Evolutionary conservation across 1,140 invertebrate species (phyloP).

Genomic region (Aphelinus certus): DNA sequence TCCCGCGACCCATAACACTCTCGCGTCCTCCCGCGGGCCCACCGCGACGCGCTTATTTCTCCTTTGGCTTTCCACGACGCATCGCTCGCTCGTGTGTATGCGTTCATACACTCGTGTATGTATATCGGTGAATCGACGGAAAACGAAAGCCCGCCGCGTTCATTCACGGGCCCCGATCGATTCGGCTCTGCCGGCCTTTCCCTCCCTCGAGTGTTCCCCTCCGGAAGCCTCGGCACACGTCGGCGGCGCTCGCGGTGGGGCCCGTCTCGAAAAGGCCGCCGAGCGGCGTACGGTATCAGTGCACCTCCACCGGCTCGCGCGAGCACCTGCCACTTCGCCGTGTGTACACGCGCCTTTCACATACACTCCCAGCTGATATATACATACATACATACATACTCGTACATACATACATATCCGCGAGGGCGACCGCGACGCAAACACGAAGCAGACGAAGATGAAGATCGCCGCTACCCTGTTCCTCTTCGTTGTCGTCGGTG

Average conservation of each 20-base stretch:
- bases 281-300: slow-evolving; percentile 57
- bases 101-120: background rate
- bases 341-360: background rate
- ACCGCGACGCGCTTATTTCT: background rate
- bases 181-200: too few species aligned
- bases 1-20: background rate
- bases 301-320: slow-evolving; percentile 45
- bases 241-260: too few species aligned
- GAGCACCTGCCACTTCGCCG: slow-evolving; percentile 44
- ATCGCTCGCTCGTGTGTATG: background rate
- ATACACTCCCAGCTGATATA: too few species aligned
- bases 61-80: background rate
- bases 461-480: slow-evolving; percentile 58
- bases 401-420: background rate
- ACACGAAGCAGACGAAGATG: slow-evolving; percentile 53
- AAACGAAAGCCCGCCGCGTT: background rate
- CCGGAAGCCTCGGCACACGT: too few species aligned
- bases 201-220: too few species aligned
- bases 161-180: background rate
- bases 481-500: slow-evolving; percentile 60
- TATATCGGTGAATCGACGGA: background rate
- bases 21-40: background rate
- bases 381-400: too few species aligned
- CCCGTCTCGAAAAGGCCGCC: background rate
- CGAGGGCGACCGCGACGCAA: slow-evolving; percentile 11